These are phyloP conservation scores for Molossus alvarezi DNA, from an alignment of 2,797 vertebrate genomes.

Conservation along the genomic window DNA sequence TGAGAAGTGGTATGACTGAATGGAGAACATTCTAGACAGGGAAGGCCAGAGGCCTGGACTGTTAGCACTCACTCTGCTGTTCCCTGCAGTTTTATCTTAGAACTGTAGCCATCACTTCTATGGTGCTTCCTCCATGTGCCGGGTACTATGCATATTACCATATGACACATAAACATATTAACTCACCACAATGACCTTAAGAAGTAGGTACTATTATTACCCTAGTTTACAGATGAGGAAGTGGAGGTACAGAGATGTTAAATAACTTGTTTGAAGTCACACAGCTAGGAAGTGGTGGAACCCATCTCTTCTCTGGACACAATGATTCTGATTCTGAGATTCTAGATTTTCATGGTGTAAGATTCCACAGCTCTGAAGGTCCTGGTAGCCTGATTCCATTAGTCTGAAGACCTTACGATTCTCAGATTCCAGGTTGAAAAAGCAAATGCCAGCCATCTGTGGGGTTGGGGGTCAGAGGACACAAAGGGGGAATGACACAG, in stretches of 20 bases:
- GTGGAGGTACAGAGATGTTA: neutral
- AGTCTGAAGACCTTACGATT: conserved; percentile 51
- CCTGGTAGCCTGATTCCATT: neutral
- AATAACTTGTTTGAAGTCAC: neutral
- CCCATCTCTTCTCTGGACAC: neutral
- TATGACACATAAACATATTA: neutral
- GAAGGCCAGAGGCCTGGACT: neutral
- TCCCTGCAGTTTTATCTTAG: neutral
- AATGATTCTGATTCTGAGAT: conserved; percentile 23
- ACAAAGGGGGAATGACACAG: neutral
- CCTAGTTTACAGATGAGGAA: conserved; percentile 40
- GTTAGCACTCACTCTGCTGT: neutral
- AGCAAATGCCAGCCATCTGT: conserved; percentile 56
- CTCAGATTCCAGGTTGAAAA: conserved; percentile 68
- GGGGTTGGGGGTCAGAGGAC: neutral
- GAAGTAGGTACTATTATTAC: neutral
- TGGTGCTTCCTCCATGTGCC: neutral
- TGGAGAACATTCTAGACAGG: neutral
- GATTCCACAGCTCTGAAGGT: conserved; percentile 23
- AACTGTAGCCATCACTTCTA: neutral
- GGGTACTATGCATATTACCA: neutral
- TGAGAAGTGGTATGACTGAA: neutral
- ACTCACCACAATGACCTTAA: neutral
- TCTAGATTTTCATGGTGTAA: conserved; percentile 28
- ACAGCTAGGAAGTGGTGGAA: neutral